phyloP scores from a whole-genome alignment of 2,797 vertebrate genomes.

The Gallirallus australis region DNA sequence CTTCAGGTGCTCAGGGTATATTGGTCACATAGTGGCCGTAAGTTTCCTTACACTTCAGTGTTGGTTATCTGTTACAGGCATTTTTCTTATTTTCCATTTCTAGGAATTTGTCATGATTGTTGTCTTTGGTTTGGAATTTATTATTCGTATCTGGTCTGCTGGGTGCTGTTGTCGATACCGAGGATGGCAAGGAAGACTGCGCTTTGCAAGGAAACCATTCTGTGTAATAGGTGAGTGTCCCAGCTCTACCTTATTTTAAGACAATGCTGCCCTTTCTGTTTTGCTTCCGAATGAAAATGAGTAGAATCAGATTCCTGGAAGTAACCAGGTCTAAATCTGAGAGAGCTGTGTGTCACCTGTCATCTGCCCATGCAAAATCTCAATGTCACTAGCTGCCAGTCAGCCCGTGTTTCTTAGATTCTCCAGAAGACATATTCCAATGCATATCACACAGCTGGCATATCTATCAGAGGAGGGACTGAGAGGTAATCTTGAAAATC shows the following conservation, averaged over 20 bases:
- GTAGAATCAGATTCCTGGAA: neutral
- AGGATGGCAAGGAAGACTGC: conserved; percentile 95
- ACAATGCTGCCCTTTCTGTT: neutral
- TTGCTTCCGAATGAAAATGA: neutral
- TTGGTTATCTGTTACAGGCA: neutral
- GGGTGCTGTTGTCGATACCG: conserved; percentile 97
- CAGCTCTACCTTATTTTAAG: neutral
- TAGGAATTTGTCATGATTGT: conserved; percentile 99
- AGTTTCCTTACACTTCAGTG: neutral
- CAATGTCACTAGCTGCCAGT: neutral
- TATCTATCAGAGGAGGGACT: neutral
- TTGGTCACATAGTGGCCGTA: neutral
- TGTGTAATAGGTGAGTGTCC: conserved; percentile 91
- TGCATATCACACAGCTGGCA: neutral
- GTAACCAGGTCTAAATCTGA: neutral
- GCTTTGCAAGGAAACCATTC: conserved; percentile 95
- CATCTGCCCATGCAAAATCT: neutral
- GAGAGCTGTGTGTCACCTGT: neutral
- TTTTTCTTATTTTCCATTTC: conserved; percentile 47
- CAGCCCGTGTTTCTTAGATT: neutral
- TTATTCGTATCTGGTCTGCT: conserved; percentile 95
- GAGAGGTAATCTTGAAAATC: neutral
- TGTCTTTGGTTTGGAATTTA: conserved; percentile 96
- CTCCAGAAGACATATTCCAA: neutral
- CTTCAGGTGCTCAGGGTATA: neutral